Evolutionary conservation across 2,797 vertebrate genomes (phyloP).

Genomic region (Muscicapa comitata): DNA sequence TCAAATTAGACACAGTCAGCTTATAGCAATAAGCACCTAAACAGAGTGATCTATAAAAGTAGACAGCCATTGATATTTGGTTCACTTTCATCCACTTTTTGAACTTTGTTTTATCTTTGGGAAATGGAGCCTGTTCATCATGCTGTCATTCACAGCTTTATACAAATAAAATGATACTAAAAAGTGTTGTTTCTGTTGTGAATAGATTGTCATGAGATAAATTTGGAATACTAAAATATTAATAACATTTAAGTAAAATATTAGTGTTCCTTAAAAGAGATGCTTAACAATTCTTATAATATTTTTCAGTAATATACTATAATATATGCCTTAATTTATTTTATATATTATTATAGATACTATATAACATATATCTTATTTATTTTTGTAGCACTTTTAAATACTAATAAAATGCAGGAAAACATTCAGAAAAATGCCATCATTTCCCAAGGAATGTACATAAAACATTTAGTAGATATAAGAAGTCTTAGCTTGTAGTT

Average conservation of each 20-base stretch:
- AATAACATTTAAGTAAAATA: not conserved
- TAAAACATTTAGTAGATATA: not conserved
- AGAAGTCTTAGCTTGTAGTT: not conserved
- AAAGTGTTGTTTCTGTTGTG: not conserved
- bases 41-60: conserved; percentile 19
- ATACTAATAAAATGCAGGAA: not conserved
- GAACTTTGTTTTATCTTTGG: not conserved
- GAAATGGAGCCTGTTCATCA: not conserved
- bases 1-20: conserved; percentile 11
- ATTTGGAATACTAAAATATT: not conserved
- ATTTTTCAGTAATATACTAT: not conserved
- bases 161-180: not conserved
- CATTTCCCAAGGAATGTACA: not conserved
- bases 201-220: not conserved
- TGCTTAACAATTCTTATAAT: not conserved
- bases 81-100: not conserved
- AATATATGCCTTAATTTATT: not conserved
- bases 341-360: not conserved
- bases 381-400: not conserved
- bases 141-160: not conserved
- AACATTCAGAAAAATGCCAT: not conserved
- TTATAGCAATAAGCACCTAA: conserved; percentile 45
- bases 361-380: not conserved
- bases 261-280: not conserved
- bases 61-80: not conserved